A percentile compares a stretch with the other conserved stretches of the same genome.
phyloP scores from a whole-genome alignment of 1,140 invertebrate genomes.

The Teleogryllus occipitalis region DNA sequence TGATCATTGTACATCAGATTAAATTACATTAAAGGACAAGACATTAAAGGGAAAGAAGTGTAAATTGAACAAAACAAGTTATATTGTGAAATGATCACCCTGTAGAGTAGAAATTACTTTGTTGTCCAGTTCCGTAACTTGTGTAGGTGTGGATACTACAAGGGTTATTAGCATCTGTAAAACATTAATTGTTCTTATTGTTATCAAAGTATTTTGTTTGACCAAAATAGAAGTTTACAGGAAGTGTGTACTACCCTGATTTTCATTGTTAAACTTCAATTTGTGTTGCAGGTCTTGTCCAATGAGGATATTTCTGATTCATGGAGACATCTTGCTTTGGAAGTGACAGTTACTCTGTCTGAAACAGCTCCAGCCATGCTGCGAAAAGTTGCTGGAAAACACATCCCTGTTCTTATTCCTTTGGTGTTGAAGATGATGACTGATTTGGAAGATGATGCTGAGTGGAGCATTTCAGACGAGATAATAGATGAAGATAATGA shows the following conservation, averaged over 20 bases:
- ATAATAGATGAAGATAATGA: conserved; percentile 81
- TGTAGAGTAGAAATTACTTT: conserved; percentile 3
- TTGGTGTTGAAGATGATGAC: conserved; percentile 93
- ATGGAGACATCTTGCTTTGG: conserved; percentile 84
- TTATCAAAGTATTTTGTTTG: conserved; percentile 6
- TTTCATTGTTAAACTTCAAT: background rate
- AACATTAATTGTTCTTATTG: too few species aligned
- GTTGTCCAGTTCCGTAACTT: too few species aligned
- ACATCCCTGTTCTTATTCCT: conserved; percentile 68
- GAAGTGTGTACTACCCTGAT: background rate
- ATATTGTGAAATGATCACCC: too few species aligned
- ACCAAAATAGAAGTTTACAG: background rate
- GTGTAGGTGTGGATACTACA: background rate
- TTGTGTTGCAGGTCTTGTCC: conserved; percentile 45
- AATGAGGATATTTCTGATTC: conserved; percentile 69
- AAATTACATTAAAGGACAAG: background rate
- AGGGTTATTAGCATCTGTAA: too few species aligned
- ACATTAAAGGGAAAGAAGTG: background rate
- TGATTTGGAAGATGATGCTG: conserved; percentile 86
- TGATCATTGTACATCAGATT: background rate
- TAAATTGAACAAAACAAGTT: too few species aligned
- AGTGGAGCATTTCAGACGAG: conserved; percentile 73
- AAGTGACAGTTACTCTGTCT: conserved; percentile 87
- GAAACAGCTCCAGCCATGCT: conserved; percentile 95
- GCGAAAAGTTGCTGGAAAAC: conserved; percentile 74